Evolutionary conservation across 1,140 invertebrate species (phyloP).

Genomic region (Archegozetes longisetosus): DNA sequence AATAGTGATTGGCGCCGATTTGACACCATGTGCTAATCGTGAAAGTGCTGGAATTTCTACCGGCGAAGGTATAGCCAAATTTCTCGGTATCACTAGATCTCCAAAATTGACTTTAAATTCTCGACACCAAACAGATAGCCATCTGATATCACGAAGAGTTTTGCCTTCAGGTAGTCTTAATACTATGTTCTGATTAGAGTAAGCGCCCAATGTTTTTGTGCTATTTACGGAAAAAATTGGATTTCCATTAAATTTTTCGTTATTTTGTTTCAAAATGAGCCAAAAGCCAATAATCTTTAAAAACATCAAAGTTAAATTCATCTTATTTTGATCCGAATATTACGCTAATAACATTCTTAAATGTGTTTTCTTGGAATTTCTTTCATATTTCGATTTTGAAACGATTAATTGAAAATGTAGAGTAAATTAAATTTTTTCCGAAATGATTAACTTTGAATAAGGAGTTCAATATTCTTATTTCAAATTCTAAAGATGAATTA

Average conservation of each 20-base stretch:
- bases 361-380: too few species aligned
- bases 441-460: too few species aligned
- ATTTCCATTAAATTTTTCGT: too few species aligned
- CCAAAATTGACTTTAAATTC: constrained; percentile 49
- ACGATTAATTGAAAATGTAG: too few species aligned
- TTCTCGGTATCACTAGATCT: constrained; percentile 54
- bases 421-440: too few species aligned
- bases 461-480: too few species aligned
- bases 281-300: background rate
- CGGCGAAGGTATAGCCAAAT: constrained; percentile 45
- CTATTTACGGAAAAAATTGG: constrained; percentile 36
- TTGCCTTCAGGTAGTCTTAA: constrained; percentile 61
- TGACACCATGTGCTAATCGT: constrained; percentile 44
- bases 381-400: too few species aligned
- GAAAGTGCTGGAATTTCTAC: constrained; percentile 37
- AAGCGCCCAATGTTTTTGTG: constrained; percentile 54
- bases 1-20: constrained; percentile 64
- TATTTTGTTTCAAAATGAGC: background rate
- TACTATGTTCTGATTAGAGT: constrained; percentile 60
- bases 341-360: too few species aligned
- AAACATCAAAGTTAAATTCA: background rate
- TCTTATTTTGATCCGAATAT: background rate
- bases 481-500: too few species aligned
- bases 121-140: constrained; percentile 75
- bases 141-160: constrained; percentile 65